Conservation (phyloP, 1,140 invertebrate species). For the Lordiphosa mommai region DNA sequence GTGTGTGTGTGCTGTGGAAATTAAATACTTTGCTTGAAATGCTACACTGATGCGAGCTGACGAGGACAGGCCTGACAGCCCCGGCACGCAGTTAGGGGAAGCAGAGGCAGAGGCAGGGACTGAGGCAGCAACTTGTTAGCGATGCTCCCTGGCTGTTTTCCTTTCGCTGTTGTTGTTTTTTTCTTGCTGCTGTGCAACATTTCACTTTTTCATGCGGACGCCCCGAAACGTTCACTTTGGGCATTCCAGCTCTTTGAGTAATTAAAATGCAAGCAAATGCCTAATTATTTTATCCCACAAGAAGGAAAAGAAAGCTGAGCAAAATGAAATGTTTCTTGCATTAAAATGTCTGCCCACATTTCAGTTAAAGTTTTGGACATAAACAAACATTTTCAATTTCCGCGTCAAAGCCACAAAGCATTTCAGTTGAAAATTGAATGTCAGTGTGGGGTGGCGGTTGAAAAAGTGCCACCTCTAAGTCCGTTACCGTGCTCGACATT, state of each 20-base stretch:
- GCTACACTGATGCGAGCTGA: conserved; percentile 47
- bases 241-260: conserved; percentile 45
- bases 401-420: conserved; percentile 51
- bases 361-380: conserved; percentile 10
- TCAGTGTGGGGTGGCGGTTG: conserved; percentile 54
- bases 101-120: too few relatives aligned
- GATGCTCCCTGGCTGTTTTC: conserved; percentile 16
- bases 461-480: too few relatives aligned
- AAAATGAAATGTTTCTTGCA: conserved; percentile 4
- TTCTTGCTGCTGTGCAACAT: conserved; percentile 54
- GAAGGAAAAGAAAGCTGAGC: background rate
- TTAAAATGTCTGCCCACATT: conserved; percentile 26
- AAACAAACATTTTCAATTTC: conserved; percentile 68
- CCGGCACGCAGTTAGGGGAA: conserved; percentile 7
- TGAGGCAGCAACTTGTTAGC: conserved; percentile 64
- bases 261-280: conserved; percentile 59
- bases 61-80: conserved; percentile 10
- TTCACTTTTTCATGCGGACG: conserved; percentile 33
- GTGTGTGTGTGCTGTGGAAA: conserved; percentile 63
- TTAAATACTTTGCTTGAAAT: conserved; percentile 76
- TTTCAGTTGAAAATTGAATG: conserved; percentile 68
- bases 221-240: conserved; percentile 11
- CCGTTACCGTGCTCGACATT: too few relatives aligned
- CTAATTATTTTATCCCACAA: conserved; percentile 38
- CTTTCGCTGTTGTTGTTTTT: conserved; percentile 9